Percentiles rank a stretch among this genome's conserved stretches.
phyloP scores from a whole-genome alignment of 1,140 invertebrate species.

The Camponotus pennsylvanicus region DNA sequence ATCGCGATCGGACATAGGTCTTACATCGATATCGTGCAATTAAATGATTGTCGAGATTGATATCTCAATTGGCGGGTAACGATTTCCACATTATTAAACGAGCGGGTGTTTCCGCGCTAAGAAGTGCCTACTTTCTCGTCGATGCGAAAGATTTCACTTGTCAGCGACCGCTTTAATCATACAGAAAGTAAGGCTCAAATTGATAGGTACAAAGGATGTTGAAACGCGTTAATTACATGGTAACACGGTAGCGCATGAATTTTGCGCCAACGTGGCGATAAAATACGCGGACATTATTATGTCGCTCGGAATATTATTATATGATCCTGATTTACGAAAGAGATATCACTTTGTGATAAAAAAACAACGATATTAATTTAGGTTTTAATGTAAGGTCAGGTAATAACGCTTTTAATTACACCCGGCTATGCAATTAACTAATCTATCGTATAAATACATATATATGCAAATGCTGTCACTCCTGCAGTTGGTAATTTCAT shows the following conservation, averaged over 20 bases:
- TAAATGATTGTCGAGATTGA: conserved; percentile 76
- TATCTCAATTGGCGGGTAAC: conserved; percentile 75
- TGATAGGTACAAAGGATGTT: conserved; percentile 58
- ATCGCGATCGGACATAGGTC: conserved; percentile 33
- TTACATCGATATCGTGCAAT: conserved; percentile 69
- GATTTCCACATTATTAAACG: conserved; percentile 64
- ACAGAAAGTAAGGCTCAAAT: conserved; percentile 35
- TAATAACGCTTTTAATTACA: conserved; percentile 57
- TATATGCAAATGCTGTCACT: conserved; percentile 6
- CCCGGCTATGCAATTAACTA: conserved; percentile 46
- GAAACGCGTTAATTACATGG: conserved; percentile 56
- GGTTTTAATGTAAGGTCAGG: conserved; percentile 51
- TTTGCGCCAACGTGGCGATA: conserved; percentile 14
- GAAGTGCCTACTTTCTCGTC: conserved; percentile 54
- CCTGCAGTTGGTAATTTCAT: conserved; percentile 16
- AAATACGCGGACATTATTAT: background rate
- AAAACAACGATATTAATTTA: conserved; percentile 5
- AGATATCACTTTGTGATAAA: conserved; percentile 10
- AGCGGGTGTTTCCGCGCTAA: conserved; percentile 60
- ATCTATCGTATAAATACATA: conserved; percentile 34
- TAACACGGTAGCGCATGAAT: conserved; percentile 57
- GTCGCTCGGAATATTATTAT: conserved; percentile 42
- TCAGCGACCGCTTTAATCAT: conserved; percentile 50
- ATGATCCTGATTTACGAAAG: conserved; percentile 14
- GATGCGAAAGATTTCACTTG: conserved; percentile 66